Evolutionary conservation across 2,888 invertebrate species (phyloP), one percentile per base, ranked within the genome.

Genomic region (Cacoxenus indagator): DNA sequence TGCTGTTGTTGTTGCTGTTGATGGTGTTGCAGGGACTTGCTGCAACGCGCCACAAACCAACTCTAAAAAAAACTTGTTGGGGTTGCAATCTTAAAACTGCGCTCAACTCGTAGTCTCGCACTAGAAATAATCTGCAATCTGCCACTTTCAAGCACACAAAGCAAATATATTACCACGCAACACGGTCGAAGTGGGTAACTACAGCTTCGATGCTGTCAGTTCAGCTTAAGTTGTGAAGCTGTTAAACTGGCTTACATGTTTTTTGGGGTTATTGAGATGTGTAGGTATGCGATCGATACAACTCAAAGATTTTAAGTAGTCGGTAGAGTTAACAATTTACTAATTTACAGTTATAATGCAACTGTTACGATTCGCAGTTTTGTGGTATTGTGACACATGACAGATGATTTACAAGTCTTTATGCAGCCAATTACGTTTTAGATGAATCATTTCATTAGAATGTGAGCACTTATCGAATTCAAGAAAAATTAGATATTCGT

Each of bases 111-210:
- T 22, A 37, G 46, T 43, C 59, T 27, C 64, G n/a, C 5, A 27
- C 48, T 48, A 27, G 27, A 65, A 48, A 31, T 67, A 45, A 46
- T 59, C 57, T 65, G 61, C 61, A 59, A 48, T 61, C 46, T 48
- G 46, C 48, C 59, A 31, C 26, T 46, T 55, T 45, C 54, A 43
- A 24, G 27, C 37, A 67, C 31, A 27, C 9, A 54, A 59, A 46
- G 19, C 5, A 45, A 59, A 45, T 59, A 43, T 62, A 22, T 62
- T 51, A 51, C 51, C 17, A 51, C 17, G 51, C 8, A 51, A 51
- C 51, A 22, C 22, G 22, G 9, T 17, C n/a, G 22, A 51, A 51
- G 4, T 51, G 51, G 2, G 22, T 51, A 51, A 51, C 51, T 51
- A 19, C 22, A 17, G 22, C 51, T 51, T 9, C 22, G 19, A 17